Evolutionary conservation across 2,888 invertebrate species (phyloP).

Genomic region (Netelia inedita): DNA sequence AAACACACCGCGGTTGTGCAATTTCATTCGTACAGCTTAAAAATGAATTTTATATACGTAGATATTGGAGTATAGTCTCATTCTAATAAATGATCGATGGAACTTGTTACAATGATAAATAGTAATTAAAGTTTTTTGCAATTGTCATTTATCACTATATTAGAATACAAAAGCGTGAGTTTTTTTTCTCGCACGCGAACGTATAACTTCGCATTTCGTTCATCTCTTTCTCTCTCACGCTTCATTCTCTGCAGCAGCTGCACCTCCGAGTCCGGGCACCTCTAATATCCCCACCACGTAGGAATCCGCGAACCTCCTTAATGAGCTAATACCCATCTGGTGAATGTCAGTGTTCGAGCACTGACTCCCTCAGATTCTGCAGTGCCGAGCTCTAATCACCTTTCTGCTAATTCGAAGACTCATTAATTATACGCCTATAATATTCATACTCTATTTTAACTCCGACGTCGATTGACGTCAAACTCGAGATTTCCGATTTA

Average conservation of each 20-base stretch:
- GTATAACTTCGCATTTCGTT: conserved; percentile 27
- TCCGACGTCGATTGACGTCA: conserved; percentile 13
- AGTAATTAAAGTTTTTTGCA: background rate
- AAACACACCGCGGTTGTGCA: background rate
- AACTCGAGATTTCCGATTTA: conserved; percentile 12
- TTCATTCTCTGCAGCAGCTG: conserved; percentile 42
- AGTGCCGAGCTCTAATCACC: conserved; percentile 9
- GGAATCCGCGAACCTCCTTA: conserved; percentile 49
- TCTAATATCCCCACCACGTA: conserved; percentile 38
- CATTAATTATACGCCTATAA: conserved; percentile 31
- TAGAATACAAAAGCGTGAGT: conserved; percentile 14
- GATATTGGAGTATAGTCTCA: too few species aligned
- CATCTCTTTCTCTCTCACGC: conserved; percentile 30
- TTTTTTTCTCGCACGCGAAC: background rate
- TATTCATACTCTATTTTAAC: conserved; percentile 28
- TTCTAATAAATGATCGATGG: too few species aligned
- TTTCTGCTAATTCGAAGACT: conserved; percentile 40
- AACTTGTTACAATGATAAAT: too few species aligned
- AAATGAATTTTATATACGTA: too few species aligned
- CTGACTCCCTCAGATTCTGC: background rate
- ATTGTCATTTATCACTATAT: background rate
- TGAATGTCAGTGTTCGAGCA: conserved; percentile 50
- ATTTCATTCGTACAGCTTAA: too few species aligned
- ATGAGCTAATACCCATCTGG: conserved; percentile 65
- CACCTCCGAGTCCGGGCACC: conserved; percentile 36